Conservation (phyloP, 2,888 invertebrate species). For the Cantharis rufa region DNA sequence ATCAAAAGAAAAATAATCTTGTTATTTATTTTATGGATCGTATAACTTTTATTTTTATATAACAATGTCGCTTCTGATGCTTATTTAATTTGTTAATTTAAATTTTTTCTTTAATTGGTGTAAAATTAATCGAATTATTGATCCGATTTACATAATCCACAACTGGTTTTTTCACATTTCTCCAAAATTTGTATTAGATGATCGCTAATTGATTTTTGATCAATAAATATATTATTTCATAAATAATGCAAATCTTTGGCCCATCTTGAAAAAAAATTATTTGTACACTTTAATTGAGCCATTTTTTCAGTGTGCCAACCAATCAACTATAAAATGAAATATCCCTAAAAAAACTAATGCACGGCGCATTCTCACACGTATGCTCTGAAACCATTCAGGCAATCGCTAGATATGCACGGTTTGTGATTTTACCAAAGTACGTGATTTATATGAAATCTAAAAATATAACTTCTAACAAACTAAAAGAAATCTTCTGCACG, state of each 20-base stretch:
- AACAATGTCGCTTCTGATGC: neutral
- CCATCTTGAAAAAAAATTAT: no score
- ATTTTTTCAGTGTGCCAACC: neutral
- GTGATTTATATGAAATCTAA: constrained; percentile 22
- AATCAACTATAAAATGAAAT: neutral
- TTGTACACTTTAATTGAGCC: no score
- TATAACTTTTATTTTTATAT: neutral
- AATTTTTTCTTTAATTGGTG: neutral
- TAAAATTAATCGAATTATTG: neutral
- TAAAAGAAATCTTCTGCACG: constrained; percentile 1
- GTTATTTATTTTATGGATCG: neutral
- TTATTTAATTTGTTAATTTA: neutral
- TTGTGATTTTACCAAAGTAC: constrained; percentile 20
- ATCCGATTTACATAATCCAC: neutral
- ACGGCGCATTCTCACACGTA: constrained; percentile 16
- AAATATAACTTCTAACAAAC: neutral
- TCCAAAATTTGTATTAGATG: neutral
- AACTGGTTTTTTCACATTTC: neutral
- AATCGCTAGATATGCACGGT: constrained; percentile 20
- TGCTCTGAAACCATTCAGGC: constrained; percentile 18
- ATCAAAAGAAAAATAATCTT: constrained; percentile 10
- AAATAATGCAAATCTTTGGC: no score
- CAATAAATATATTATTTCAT: no score
- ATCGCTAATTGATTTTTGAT: neutral
- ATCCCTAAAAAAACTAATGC: neutral